A percentile compares a stretch with the other conserved stretches of the same genome.
phyloP scores from a whole-genome alignment of 2,888 invertebrate species.

The Nudaria mundana region DNA sequence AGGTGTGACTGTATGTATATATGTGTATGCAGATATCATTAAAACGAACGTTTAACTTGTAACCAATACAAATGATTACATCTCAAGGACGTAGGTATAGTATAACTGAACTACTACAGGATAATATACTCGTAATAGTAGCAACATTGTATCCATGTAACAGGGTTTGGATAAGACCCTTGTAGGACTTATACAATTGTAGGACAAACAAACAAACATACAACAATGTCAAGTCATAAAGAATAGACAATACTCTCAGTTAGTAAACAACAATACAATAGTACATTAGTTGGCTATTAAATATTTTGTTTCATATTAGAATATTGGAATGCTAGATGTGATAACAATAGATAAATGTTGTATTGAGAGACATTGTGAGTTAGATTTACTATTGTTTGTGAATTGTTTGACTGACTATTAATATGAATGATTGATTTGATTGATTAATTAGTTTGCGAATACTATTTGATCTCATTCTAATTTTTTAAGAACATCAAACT shows the following conservation, averaged over 20 bases:
- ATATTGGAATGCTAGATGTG: slow-evolving; percentile 33
- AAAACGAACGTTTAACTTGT: neutral
- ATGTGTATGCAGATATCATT: no score
- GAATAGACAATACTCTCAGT: slow-evolving; percentile 24
- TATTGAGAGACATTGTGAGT: neutral
- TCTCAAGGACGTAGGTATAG: neutral
- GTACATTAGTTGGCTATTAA: slow-evolving; percentile 23
- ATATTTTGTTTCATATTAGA: slow-evolving; percentile 23
- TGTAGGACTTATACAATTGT: slow-evolving; percentile 32
- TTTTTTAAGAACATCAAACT: no score
- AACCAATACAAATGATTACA: neutral
- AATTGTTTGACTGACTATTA: slow-evolving; percentile 5
- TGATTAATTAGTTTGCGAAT: neutral
- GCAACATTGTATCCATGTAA: slow-evolving; percentile 19
- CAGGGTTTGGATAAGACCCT: slow-evolving; percentile 37
- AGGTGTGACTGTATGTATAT: no score
- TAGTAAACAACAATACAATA: slow-evolving; percentile 25
- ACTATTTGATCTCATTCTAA: neutral
- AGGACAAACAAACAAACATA: slow-evolving; percentile 14
- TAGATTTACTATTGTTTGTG: slow-evolving; percentile 1
- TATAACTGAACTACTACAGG: no score
- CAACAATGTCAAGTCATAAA: slow-evolving; percentile 29
- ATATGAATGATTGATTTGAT: slow-evolving; percentile 3
- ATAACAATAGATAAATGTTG: slow-evolving; percentile 23
- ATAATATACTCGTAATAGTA: slow-evolving; percentile 1